A percentile compares a stretch with the other conserved stretches of the same genome.
Evolutionary conservation across 2,113 vertebrate species (phyloP).

Genomic region (Phyllostomus discolor): DNA sequence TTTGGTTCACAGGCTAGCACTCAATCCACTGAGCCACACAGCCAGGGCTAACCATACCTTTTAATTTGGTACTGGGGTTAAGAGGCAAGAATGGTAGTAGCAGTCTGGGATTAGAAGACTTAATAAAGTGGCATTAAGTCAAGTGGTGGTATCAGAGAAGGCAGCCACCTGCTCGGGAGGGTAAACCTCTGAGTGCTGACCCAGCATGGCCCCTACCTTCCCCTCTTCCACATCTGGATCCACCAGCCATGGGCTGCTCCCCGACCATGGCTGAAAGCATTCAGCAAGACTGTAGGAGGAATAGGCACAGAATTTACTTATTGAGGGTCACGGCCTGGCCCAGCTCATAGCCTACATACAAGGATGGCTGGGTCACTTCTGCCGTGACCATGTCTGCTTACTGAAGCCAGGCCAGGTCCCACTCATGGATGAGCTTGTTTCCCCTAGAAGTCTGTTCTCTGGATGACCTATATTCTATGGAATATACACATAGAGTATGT

Average conservation of each 20-base stretch:
- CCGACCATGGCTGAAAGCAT: slow-evolving; percentile 75
- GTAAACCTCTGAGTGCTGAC: slow-evolving; percentile 57
- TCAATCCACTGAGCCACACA: no score
- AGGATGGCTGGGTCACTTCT: slow-evolving; percentile 78
- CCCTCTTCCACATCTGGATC: slow-evolving; percentile 54
- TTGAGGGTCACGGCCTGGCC: slow-evolving; percentile 68
- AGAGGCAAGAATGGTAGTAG: neutral
- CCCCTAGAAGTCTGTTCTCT: slow-evolving; percentile 45
- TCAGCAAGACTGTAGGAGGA: slow-evolving; percentile 64
- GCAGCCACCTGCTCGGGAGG: neutral
- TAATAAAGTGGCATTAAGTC: neutral
- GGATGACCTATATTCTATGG: neutral
- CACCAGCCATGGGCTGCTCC: slow-evolving; percentile 46
- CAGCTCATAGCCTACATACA: slow-evolving; percentile 74
- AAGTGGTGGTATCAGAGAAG: neutral
- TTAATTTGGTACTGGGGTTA: neutral
- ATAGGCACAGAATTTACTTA: slow-evolving; percentile 74
- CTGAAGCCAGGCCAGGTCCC: slow-evolving; percentile 71
- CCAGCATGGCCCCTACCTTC: slow-evolving; percentile 57
- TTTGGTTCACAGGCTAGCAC: no score
- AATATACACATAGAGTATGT: neutral
- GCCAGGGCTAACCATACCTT: neutral
- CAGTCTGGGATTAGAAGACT: neutral
- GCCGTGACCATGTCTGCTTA: slow-evolving; percentile 70
- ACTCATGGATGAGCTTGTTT: slow-evolving; percentile 69